Percentiles rank a stretch among this genome's conserved stretches.
Evolutionary conservation across 1,140 invertebrate species (phyloP).

Genomic region (Watersipora subatra): DNA sequence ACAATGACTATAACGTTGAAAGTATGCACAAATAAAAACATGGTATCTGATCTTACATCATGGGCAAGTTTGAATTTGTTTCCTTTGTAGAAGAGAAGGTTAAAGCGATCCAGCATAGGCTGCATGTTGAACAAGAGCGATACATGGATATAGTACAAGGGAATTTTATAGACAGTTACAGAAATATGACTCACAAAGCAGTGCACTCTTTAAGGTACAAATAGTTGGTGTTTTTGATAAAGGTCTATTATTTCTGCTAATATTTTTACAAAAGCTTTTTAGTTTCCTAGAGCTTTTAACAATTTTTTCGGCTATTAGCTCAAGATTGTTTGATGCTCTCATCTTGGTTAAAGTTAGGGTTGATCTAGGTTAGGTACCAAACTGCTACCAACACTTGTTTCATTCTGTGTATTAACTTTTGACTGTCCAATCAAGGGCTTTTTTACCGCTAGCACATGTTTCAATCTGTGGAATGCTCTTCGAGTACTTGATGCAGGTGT

Average conservation of each 20-base stretch:
- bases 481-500: too few relatives aligned
- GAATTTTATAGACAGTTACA: conserved; percentile 27
- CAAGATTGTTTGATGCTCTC: not conserved
- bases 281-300: not conserved
- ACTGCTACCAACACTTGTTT: not conserved
- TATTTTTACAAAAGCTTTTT: not conserved
- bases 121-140: not conserved
- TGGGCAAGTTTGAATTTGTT: too few relatives aligned
- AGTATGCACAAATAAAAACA: too few relatives aligned
- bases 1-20: too few relatives aligned
- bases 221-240: too few relatives aligned
- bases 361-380: not conserved
- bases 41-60: too few relatives aligned
- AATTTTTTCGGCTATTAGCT: not conserved
- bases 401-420: too few relatives aligned
- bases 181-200: conserved; percentile 44
- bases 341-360: not conserved
- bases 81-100: too few relatives aligned
- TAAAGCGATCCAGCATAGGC: too few relatives aligned
- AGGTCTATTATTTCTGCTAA: not conserved
- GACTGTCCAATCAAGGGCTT: too few relatives aligned
- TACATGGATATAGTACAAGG: conserved; percentile 30
- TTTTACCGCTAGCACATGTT: too few relatives aligned
- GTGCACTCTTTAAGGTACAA: conserved; percentile 44
- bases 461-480: too few relatives aligned